Base-by-base conservation (phyloP, 2,113 vertebrate genomes). In the Rhinichthys klamathensis region DNA sequence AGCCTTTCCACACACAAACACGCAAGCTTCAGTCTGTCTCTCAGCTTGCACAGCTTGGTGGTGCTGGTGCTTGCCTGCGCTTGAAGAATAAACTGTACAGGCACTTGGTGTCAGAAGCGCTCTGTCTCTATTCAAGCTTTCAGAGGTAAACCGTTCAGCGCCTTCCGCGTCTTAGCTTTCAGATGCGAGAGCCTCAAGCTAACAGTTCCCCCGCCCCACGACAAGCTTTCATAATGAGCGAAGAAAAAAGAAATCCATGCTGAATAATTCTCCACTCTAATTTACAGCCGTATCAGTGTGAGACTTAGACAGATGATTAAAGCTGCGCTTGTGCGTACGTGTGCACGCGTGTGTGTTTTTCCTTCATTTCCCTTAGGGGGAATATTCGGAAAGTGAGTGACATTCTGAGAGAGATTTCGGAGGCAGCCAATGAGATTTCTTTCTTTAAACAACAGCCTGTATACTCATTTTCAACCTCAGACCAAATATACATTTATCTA, bases 181-280 rank as follows among this genome's bases (percentile, higher is more conserved):
- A 75, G 83, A 83, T 15, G 35, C 77, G 76, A 35, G 65, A 80
- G 86, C 86, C 84, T 87, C 76, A 58, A 78, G 86, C 82, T 83
- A 80, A 82, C 77, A 85, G 75, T 86, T 69, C 21, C 73, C 72
- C 85, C 78, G 76, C 85, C 87, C 82, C 51, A 6, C 87, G 90
- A 90, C 90, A 91, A 88, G 89, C 84, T 84, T 83, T 86, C 80
- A 78, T 63, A 83, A 88, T 87, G 73, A 83, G 77, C 88, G 69
- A 84, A 86, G 30, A 84, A 81, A 88, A 82, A 88, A 87, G 54
- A 80, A 63, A 89, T 49, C 86, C 75, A 88, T 63, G 84, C 82
- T 86, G 85, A 90, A 86, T 86, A 92, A 91, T 91, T 90, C 86
- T 87, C 90, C 56, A 75, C 83, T 89, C 82, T 91, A 91, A 89